phyloP scores from a whole-genome alignment of 1,140 invertebrate genomes.

The Anthonomus grandis region DNA sequence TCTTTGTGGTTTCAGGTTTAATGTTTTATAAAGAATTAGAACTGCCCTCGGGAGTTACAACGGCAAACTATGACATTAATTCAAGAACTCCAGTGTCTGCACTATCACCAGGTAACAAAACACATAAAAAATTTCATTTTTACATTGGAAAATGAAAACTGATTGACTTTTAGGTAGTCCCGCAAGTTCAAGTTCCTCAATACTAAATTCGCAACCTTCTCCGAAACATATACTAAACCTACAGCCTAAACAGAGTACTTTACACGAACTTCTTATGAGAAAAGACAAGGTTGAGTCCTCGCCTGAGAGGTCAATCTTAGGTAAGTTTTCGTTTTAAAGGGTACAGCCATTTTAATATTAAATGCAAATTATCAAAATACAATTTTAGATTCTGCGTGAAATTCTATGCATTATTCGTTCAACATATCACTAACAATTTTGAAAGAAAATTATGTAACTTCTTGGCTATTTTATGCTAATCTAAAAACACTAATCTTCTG shows the following conservation, averaged over 20 bases:
- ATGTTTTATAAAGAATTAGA: slow-evolving; percentile 43
- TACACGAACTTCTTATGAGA: slow-evolving; percentile 67
- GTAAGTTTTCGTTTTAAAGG: slow-evolving; percentile 47
- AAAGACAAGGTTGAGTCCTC: slow-evolving; percentile 53
- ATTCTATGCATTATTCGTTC: no score
- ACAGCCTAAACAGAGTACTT: slow-evolving; percentile 50
- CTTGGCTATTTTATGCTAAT: no score
- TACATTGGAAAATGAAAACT: neutral
- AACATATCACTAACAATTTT: no score
- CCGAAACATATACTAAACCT: slow-evolving; percentile 40
- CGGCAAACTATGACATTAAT: slow-evolving; percentile 50
- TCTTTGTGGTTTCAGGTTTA: slow-evolving; percentile 1
- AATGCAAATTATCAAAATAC: no score
- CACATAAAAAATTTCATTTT: neutral
- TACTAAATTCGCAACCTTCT: slow-evolving; percentile 25
- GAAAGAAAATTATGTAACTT: no score
- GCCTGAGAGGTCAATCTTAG: slow-evolving; percentile 55
- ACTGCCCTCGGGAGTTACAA: slow-evolving; percentile 39
- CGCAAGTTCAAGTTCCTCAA: slow-evolving; percentile 38
- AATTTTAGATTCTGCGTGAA: no score
- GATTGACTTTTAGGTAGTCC: slow-evolving; percentile 38
- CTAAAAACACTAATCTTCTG: no score
- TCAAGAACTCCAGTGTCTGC: slow-evolving; percentile 51
- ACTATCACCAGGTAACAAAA: slow-evolving; percentile 53
- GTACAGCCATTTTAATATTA: no score